Evolutionary conservation across 2,888 invertebrate genomes (phyloP).

Genomic region (Andrena camellia): DNA sequence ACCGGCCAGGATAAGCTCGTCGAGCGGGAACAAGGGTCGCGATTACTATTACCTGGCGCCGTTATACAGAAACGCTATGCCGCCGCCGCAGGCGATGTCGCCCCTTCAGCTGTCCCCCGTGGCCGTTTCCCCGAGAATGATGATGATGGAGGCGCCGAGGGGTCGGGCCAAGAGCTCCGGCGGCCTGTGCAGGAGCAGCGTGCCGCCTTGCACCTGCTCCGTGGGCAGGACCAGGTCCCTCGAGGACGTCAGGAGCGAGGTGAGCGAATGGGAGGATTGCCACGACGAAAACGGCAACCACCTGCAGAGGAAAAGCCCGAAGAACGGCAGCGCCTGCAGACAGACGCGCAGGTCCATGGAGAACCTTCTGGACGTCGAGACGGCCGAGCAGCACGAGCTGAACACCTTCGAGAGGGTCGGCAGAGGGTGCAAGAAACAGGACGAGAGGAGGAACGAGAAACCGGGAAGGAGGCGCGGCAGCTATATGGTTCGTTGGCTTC

Average conservation of each 20-base stretch:
- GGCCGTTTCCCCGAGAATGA: slow-evolving; percentile 79
- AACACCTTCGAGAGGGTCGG: slow-evolving; percentile 75
- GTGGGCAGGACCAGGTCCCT: slow-evolving; percentile 89
- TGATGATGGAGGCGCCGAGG: slow-evolving; percentile 80
- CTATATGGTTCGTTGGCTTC: slow-evolving; percentile 81
- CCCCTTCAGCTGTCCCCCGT: slow-evolving; percentile 73
- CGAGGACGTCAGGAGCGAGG: slow-evolving; percentile 90
- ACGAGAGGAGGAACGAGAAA: slow-evolving; percentile 75
- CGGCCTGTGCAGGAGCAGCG: slow-evolving; percentile 72
- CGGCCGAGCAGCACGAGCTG: slow-evolving; percentile 65
- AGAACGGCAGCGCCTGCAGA: slow-evolving; percentile 86
- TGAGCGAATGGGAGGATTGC: slow-evolving; percentile 88
- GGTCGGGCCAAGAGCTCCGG: slow-evolving; percentile 74
- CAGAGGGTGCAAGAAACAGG: slow-evolving; percentile 71
- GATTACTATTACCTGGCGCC: slow-evolving; percentile 90
- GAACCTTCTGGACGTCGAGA: slow-evolving; percentile 86
- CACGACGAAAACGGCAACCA: slow-evolving; percentile 89
- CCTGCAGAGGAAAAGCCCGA: slow-evolving; percentile 85
- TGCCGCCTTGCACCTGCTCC: slow-evolving; percentile 87
- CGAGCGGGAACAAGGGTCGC: slow-evolving; percentile 81
- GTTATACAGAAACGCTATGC: slow-evolving; percentile 89
- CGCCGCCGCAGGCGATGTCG: slow-evolving; percentile 79
- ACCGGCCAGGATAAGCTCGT: slow-evolving; percentile 85
- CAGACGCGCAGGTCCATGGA: slow-evolving; percentile 90
- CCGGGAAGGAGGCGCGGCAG: slow-evolving; percentile 79